Base-by-base conservation (phyloP, 2,797 vertebrate species). In the Meda fulgida region DNA sequence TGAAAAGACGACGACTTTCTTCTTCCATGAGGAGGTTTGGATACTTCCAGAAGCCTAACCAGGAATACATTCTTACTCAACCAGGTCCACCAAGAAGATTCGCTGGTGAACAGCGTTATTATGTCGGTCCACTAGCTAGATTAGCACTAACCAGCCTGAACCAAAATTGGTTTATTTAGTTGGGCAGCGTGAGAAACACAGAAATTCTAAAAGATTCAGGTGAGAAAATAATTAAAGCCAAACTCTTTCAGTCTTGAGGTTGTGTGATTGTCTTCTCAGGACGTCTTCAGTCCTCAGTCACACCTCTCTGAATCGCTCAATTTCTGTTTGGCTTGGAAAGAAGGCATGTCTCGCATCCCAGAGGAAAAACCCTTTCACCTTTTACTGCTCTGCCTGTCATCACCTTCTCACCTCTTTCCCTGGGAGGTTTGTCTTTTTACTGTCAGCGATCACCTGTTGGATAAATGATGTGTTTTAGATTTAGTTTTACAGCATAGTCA, bases 271-370 rank as follows among this genome's bases (percentile, higher is more conserved):
- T 81, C 48, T 81, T 71, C 51, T 16, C 63, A 18, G 63, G 63
- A 65, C 3, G 7, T 65, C 63, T 65, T 65, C 29, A 31, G 29
- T 65, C 63, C 14, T 82, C 51, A 34, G 55, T 82, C 69, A n/a
- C 81, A 82, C 70, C 26, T 75, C 70, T 71, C 80, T 71, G 67
- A 81, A 21, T 13, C 23, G 8, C 53, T 73, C 40, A 10, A 21
- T 83, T 75, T 58, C 55, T 65, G 81, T 83, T 51, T 75, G 69
- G 8, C 14, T 75, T 75, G 81, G 55, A 51, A 40, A 71, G 19
- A 75, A 19, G 13, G 29, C 70, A 48, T 9, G 21, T 83, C 40
- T 63, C 26, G 14, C 40, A 65, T 81, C 55, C 51, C 36, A 34
- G 31, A 55, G 66, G 67, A 71, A 81, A 71, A 83, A 46, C 55